These are phyloP conservation scores for Fulica atra DNA, from an alignment of 2,113 vertebrate genomes.

Conservation along the genomic window DNA sequence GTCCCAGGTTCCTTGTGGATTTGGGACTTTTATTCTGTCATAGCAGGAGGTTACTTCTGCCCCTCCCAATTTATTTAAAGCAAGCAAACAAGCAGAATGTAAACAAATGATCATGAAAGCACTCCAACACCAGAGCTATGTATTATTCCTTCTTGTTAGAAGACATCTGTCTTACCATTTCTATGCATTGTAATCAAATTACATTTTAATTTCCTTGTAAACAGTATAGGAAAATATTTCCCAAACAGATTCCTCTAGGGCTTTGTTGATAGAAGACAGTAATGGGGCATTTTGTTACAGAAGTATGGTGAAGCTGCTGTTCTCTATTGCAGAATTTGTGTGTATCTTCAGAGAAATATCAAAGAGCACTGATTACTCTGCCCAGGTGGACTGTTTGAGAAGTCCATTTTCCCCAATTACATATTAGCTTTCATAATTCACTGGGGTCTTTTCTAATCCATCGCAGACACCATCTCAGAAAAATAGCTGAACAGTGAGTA, in stretches of 20 bases:
- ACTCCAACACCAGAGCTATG: not conserved
- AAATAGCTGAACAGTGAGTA: not conserved
- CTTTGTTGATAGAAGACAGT: not conserved
- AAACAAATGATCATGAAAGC: not conserved
- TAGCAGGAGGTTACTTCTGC: not conserved
- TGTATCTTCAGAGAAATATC: not conserved
- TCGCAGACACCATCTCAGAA: not conserved
- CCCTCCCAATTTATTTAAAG: not conserved
- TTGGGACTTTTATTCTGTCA: not conserved
- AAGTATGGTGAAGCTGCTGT: not conserved
- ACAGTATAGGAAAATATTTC: not conserved
- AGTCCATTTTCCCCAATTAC: not conserved
- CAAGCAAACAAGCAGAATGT: not conserved
- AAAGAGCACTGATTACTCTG: not conserved
- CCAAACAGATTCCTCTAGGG: not conserved
- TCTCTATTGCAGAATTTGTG: not conserved
- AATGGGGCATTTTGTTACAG: not conserved
- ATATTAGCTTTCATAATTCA: not conserved
- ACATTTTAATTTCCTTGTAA: not conserved
- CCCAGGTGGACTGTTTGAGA: not conserved
- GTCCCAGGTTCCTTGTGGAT: not conserved
- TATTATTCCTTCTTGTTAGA: not conserved
- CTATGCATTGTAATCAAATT: not conserved
- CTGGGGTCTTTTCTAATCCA: not conserved
- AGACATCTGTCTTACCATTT: not conserved